A percentile compares a stretch with the other conserved stretches of the same genome.
Conservation (phyloP, 2,888 invertebrate genomes). For the Tipula unca region DNA sequence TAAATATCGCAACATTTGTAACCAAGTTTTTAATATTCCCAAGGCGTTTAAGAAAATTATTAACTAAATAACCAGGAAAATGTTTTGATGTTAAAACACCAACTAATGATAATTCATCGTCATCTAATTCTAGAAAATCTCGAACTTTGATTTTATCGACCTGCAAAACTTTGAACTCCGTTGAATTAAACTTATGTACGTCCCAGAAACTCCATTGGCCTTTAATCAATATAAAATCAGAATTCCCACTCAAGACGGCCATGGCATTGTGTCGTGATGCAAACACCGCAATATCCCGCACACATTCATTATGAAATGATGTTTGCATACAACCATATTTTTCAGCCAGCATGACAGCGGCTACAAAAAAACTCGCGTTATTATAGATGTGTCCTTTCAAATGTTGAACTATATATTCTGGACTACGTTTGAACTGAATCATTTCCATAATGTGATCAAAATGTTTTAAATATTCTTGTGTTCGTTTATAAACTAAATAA, state of each 20-base stretch:
- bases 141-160: not conserved
- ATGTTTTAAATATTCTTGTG: no score
- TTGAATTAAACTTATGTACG: not conserved
- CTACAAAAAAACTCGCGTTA: not conserved
- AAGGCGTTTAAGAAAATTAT: not conserved
- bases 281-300: not conserved
- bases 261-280: not conserved
- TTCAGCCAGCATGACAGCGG: not conserved
- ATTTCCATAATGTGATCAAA: not conserved
- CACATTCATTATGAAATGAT: not conserved
- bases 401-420: not conserved
- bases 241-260: not conserved
- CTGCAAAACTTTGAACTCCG: not conserved
- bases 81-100: not conserved
- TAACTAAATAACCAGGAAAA: not conserved
- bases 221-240: not conserved
- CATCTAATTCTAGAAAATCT: not conserved
- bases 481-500: not conserved
- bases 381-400: not conserved
- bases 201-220: not conserved
- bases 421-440: not conserved
- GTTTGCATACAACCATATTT: not conserved
- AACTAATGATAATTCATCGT: not conserved
- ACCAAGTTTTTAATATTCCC: not conserved
- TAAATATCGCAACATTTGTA: not conserved